phyloP scores from a whole-genome alignment of 2,888 invertebrate species.

The Cheilosia soror region DNA sequence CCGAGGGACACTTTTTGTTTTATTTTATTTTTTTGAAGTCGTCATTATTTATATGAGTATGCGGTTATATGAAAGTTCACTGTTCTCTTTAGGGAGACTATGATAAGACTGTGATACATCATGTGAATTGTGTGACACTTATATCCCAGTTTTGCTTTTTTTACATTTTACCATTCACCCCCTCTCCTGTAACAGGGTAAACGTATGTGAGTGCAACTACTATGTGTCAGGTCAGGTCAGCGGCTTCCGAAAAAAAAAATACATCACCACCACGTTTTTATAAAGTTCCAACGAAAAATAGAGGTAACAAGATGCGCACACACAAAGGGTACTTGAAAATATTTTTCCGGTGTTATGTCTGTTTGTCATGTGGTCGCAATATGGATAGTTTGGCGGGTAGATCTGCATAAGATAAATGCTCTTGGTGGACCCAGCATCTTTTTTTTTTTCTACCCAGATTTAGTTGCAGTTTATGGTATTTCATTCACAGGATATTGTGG shows the following conservation, averaged over 20 bases:
- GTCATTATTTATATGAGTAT: constrained; percentile 46
- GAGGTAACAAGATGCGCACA: constrained; percentile 52
- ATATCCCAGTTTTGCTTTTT: constrained; percentile 53
- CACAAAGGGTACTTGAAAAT: constrained; percentile 67
- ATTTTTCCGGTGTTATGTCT: constrained; percentile 77
- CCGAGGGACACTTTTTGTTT: constrained; percentile 31
- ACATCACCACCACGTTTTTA: constrained; percentile 37
- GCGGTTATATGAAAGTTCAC: constrained; percentile 50
- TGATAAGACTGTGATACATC: constrained; percentile 75
- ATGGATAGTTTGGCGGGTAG: constrained; percentile 77
- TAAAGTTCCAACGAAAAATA: constrained; percentile 45
- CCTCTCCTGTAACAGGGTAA: constrained; percentile 29
- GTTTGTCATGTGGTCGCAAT: constrained; percentile 82
- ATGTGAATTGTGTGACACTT: constrained; percentile 73
- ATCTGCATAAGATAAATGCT: constrained; percentile 59
- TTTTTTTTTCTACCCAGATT: constrained; percentile 19
- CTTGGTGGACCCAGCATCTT: constrained; percentile 12
- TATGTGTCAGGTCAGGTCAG: constrained; percentile 68
- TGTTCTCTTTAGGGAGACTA: constrained; percentile 68
- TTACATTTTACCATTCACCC: constrained; percentile 34
- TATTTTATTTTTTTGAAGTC: constrained; percentile 27
- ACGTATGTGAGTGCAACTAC: constrained; percentile 20
- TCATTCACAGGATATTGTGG: constrained; percentile 46
- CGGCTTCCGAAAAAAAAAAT: constrained; percentile 36
- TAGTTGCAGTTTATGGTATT: constrained; percentile 48